Base-by-base conservation (phyloP, 2,113 vertebrate species). In the Larimichthys polyactis region DNA sequence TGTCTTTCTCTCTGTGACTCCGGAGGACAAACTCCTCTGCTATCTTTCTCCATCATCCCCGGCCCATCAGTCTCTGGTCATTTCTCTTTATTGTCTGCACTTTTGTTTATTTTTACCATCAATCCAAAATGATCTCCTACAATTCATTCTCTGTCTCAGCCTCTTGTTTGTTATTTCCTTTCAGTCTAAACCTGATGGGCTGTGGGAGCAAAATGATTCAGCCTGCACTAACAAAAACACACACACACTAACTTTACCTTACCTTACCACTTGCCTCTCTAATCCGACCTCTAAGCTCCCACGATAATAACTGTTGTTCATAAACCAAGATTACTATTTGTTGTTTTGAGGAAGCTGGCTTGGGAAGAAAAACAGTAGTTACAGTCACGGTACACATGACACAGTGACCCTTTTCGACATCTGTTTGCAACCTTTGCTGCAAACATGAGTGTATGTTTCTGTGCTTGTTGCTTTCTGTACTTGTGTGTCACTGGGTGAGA, bases 221-320 rank as follows among this genome's bases (percentile, higher is more conserved):
- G 3, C 59, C 29, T 46, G 57, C 60, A 49, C 54, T 8, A 8
- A 40, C 36, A 40, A 44, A 74, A 44, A 74, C 46, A 36, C 55
- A 36, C 48, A 69, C 52, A 62, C 20, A 59, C 57, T 15, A 20
- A 63, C 43, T 64, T 74, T 36, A 82, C 49, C 78, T 63, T 40
- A 62, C 58, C 44, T 78, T 51, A 65, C 69, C 59, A 11, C 57
- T 62, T 20, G 52, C 44, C 46, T 68, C 51, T 62, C 55, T 88
- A 67, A 83, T 82, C 86, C 80, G 43, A 17, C 74, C 78, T 55
- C 71, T 80, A 71, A 85, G 60, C 68, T 76, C 59, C 43, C 17
- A 3, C 67, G 70, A 91, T 91, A 92, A 93, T 87, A 52, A 88
- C 83, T 82, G 80, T 83, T 92, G 87, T 84, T 82, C 81, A 77